Evolutionary conservation across 2,113 vertebrate genomes (phyloP).

Genomic region (Tympanuchus pallidicinctus): DNA sequence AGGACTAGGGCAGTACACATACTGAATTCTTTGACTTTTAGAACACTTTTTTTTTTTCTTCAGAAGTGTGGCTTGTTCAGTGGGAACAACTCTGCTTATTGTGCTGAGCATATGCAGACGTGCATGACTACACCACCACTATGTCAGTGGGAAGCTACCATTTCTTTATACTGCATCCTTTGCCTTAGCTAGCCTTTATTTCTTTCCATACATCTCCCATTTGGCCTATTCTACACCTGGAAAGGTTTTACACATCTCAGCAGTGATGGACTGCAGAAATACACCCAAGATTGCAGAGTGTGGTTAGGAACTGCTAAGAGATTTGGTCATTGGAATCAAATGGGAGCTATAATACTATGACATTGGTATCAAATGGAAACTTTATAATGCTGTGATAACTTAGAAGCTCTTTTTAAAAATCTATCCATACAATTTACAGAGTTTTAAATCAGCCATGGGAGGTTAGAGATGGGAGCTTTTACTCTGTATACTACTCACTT

Average conservation of each 20-base stretch:
- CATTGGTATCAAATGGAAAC: not conserved
- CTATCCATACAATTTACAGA: not conserved
- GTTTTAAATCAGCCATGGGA: not conserved
- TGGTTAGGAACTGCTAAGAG: not conserved
- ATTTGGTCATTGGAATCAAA: not conserved
- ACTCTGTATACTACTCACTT: not conserved
- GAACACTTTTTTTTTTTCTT: not conserved
- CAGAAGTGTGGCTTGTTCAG: not conserved
- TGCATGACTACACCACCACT: not conserved
- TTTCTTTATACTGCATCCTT: not conserved
- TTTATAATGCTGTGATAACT: not conserved
- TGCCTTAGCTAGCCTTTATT: not conserved
- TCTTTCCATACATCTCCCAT: not conserved
- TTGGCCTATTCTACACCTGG: not conserved
- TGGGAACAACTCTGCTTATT: not conserved
- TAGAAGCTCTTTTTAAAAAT: fast-evolving
- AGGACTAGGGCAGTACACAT: fast-evolving
- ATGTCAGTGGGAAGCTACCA: not conserved
- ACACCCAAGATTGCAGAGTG: not conserved
- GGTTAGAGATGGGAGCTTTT: not conserved
- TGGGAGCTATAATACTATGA: not conserved
- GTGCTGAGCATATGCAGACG: not conserved
- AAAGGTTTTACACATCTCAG: not conserved
- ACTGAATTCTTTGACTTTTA: not conserved
- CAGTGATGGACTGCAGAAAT: not conserved